Conservation (phyloP, 2,888 invertebrate genomes). For the Rapana venosa region DNA sequence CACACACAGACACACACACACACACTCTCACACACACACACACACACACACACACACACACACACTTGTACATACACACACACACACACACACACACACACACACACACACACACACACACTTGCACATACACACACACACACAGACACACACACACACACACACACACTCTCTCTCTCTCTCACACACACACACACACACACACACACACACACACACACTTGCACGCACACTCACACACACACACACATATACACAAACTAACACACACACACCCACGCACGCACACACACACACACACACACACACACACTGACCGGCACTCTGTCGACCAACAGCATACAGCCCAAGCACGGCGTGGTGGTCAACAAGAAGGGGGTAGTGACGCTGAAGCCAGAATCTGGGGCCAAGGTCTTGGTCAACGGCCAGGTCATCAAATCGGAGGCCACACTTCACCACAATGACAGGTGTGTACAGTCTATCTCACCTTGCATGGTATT, state of each 20-base stretch:
- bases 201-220: constrained; percentile 14
- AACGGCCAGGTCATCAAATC: constrained; percentile 69
- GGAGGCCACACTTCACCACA: constrained; percentile 68
- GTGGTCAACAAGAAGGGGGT: constrained; percentile 67
- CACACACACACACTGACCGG: not conserved
- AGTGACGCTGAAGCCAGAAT: constrained; percentile 66
- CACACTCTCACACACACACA: constrained; percentile 8
- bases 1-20: not conserved
- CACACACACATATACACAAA: constrained; percentile 8
- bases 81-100: not conserved
- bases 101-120: not conserved
- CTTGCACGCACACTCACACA: no score
- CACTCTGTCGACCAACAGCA: constrained; percentile 56
- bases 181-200: not conserved
- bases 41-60: not conserved
- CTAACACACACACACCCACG: not conserved
- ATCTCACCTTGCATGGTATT: not conserved
- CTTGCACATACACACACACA: not conserved
- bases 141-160: not conserved
- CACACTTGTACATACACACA: not conserved
- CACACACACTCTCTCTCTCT: not conserved
- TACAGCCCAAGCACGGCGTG: constrained; percentile 72
- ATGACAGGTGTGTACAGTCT: constrained; percentile 66
- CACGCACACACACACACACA: constrained; percentile 9
- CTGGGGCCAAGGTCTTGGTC: constrained; percentile 69